Percentiles rank a stretch among this genome's conserved stretches.
phyloP scores from a whole-genome alignment of 2,113 vertebrate genomes.

The Benitochromis conjunctus region DNA sequence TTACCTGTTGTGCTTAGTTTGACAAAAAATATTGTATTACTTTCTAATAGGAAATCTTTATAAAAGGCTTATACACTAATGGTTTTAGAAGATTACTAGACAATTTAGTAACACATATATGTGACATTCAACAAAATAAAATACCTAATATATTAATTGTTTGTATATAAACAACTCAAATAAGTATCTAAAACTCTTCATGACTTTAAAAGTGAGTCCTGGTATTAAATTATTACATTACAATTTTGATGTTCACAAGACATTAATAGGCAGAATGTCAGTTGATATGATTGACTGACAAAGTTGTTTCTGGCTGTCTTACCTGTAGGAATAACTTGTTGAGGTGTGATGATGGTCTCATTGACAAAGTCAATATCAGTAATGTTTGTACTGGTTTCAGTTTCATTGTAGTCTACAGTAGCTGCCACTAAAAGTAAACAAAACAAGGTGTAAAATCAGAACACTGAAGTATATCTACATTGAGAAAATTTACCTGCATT shows the following conservation, averaged over 20 bases:
- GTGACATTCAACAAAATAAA: not conserved
- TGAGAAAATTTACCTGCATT: not conserved
- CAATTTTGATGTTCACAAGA: not conserved
- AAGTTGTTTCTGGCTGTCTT: not conserved
- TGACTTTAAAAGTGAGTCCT: not conserved
- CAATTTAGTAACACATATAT: not conserved
- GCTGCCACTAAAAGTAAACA: constrained; percentile 20
- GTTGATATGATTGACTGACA: not conserved
- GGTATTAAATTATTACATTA: not conserved
- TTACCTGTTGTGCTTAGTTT: not conserved
- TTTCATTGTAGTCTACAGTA: constrained; percentile 25
- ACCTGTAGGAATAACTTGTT: constrained; percentile 22
- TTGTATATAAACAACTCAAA: not conserved
- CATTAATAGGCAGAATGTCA: not conserved
- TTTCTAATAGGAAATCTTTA: not conserved
- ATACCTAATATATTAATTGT: not conserved
- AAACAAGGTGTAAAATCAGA: not conserved
- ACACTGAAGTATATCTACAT: not conserved
- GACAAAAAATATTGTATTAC: not conserved
- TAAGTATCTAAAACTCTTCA: not conserved
- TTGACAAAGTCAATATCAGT: constrained; percentile 27
- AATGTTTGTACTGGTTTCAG: not conserved
- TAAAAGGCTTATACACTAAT: not conserved
- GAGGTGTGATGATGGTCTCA: not conserved
- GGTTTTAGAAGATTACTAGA: not conserved